Base-by-base conservation (phyloP, 2,797 vertebrate species). In the Myotis myotis region DNA sequence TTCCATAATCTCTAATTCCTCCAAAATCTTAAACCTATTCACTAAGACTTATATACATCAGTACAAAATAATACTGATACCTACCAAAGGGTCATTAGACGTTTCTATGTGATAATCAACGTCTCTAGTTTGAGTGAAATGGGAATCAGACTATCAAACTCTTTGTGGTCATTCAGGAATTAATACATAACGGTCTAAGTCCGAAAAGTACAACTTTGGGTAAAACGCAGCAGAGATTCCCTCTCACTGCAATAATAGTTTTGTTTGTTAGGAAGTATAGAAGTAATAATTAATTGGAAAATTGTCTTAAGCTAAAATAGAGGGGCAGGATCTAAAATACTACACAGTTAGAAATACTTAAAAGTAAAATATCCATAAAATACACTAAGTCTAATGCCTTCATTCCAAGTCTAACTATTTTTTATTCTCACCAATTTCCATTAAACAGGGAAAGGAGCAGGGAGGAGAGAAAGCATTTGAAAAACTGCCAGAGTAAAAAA, bases 401-500 rank as follows among this genome's bases (percentile, higher is more conserved):
- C 55, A 92, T 87, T 93, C 70, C 44, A 86, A 82, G 11, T 38
- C 79, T 83, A 96, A 76, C 19, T n/a, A 41, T 68, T 84, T 97
- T 80, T 90, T 94, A 94, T 51, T 88, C 70, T 86, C 85, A 87
- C 41, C 85, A 94, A 87, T 82, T 94, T 92, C 75, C 82, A 79
- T 79, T 70, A 95, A 96, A 82, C 88, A 92, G 44, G n/a, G 33
- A 78, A 95, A 93, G 71, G 53, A 93, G 82, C 64, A 87, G 70
- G 22, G 33, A 92, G 47, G 62, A 92, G 72, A 89, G 71, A 95
- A 91, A 55, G 79, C 72, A 90, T 93, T 91, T 93, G 92, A 95
- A 96, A 96, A 95, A 74, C 79, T 96, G 86, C 94, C 93, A 94
- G 75, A 78, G 85, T 83, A 90, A 96, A 94, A 94, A 92, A 85